These are phyloP conservation scores for Chironomus striatipennis DNA, from an alignment of 1,140 invertebrate genomes.

Conservation along the genomic window DNA sequence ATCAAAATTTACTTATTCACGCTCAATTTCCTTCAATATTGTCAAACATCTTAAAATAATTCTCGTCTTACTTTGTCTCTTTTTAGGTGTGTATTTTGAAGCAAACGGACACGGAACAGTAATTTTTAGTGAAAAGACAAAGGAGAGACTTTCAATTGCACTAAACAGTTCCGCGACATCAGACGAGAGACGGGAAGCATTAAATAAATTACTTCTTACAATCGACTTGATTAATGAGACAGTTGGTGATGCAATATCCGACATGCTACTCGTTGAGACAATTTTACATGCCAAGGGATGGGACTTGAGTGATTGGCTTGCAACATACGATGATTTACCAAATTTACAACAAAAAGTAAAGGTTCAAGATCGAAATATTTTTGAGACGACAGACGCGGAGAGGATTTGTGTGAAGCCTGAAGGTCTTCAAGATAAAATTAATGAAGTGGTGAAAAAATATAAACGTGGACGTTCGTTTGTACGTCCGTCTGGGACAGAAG, in stretches of 20 bases:
- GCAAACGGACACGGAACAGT: slow-evolving; percentile 98
- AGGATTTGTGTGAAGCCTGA: slow-evolving; percentile 64
- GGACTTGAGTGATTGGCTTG: slow-evolving; percentile 69
- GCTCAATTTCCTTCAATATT: too few relatives aligned
- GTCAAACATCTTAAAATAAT: neutral
- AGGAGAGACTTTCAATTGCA: slow-evolving; percentile 43
- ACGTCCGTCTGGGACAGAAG: slow-evolving; percentile 94
- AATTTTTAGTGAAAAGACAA: slow-evolving; percentile 61
- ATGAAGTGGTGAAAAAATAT: slow-evolving; percentile 61
- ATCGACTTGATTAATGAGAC: slow-evolving; percentile 90
- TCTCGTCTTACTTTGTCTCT: neutral
- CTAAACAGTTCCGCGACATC: slow-evolving; percentile 31
- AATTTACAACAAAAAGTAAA: slow-evolving; percentile 82
- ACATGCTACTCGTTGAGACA: slow-evolving; percentile 88
- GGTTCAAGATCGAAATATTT: slow-evolving; percentile 74
- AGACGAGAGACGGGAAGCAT: slow-evolving; percentile 43
- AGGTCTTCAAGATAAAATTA: slow-evolving; percentile 75
- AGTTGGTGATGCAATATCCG: slow-evolving; percentile 94
- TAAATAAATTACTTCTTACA: slow-evolving; percentile 52
- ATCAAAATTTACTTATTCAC: too few relatives aligned
- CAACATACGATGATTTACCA: slow-evolving; percentile 64
- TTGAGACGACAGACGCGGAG: slow-evolving; percentile 82
- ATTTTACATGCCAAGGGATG: slow-evolving; percentile 75
- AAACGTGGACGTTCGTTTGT: slow-evolving; percentile 76
- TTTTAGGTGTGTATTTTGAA: slow-evolving; percentile 83